Evolutionary conservation across 2,113 vertebrate genomes (phyloP).

Genomic region (Corythaixoides concolor): DNA sequence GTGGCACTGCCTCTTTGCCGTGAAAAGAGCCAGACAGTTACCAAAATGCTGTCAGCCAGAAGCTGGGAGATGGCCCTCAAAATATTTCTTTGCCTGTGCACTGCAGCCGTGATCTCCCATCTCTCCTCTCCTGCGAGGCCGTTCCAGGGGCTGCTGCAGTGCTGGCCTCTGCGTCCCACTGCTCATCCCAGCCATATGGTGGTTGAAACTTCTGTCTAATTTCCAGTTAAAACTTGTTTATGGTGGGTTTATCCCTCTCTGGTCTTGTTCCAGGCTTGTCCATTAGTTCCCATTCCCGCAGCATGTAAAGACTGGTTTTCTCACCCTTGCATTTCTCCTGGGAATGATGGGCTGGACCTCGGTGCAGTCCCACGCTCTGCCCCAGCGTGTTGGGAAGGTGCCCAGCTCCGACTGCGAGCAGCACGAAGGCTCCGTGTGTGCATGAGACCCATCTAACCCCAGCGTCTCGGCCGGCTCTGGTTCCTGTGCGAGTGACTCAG

Average conservation of each 20-base stretch:
- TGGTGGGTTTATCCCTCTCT: neutral
- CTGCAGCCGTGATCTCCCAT: neutral
- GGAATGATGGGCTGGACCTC: rapidly evolving
- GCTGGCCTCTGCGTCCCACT: neutral
- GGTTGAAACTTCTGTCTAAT: neutral
- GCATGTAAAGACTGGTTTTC: neutral
- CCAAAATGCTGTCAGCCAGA: neutral
- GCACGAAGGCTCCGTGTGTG: neutral
- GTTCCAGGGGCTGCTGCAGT: neutral
- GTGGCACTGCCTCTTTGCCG: neutral
- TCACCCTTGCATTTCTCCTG: rapidly evolving
- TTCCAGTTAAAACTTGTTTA: neutral
- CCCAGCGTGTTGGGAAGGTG: neutral
- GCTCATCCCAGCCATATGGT: neutral
- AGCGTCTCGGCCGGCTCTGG: neutral
- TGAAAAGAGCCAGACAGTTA: neutral
- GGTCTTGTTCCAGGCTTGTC: neutral
- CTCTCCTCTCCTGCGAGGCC: neutral
- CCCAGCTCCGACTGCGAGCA: rapidly evolving
- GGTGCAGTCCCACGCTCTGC: neutral
- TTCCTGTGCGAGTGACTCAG: neutral
- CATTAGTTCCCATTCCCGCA: neutral
- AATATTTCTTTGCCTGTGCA: neutral
- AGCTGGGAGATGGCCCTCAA: neutral
- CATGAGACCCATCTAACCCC: neutral